Percentiles rank a stretch among this genome's conserved stretches.
phyloP scores from a whole-genome alignment of 2,888 invertebrate species.

The Tetranychus truncatus region DNA sequence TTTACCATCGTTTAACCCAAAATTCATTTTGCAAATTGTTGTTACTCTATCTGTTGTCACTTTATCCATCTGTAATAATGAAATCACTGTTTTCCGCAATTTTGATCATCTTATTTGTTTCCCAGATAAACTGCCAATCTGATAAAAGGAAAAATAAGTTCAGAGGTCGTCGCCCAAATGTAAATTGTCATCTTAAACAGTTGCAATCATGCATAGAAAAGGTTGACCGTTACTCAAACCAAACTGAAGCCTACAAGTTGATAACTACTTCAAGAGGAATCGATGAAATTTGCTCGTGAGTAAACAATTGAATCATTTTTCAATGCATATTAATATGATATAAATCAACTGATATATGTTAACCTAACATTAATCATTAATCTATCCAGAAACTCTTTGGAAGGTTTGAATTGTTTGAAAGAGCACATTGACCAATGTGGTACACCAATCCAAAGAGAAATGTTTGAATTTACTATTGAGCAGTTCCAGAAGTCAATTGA shows the following conservation, averaged over 20 bases:
- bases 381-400: not conserved
- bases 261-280: not conserved
- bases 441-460: conserved; percentile 21
- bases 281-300: conserved; percentile 9
- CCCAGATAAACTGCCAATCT: not conserved
- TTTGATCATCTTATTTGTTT: not conserved
- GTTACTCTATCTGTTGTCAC: not conserved
- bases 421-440: conserved; percentile 18
- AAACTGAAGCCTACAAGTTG: conserved; percentile 13
- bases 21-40: no score
- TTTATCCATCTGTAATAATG: not conserved
- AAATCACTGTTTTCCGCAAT: not conserved
- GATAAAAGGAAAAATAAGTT: not conserved
- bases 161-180: not conserved
- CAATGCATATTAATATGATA: no score
- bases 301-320: not conserved
- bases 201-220: conserved; percentile 31
- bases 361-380: no score
- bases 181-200: not conserved
- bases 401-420: not conserved
- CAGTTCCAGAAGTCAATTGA: conserved; percentile 16
- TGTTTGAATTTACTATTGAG: conserved; percentile 20
- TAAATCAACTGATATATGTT: not conserved
- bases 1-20: no score
- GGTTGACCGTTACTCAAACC: conserved; percentile 10